These are phyloP conservation scores for Calliopum simillimum DNA, from an alignment of 2,888 invertebrate species.

Conservation along the genomic window DNA sequence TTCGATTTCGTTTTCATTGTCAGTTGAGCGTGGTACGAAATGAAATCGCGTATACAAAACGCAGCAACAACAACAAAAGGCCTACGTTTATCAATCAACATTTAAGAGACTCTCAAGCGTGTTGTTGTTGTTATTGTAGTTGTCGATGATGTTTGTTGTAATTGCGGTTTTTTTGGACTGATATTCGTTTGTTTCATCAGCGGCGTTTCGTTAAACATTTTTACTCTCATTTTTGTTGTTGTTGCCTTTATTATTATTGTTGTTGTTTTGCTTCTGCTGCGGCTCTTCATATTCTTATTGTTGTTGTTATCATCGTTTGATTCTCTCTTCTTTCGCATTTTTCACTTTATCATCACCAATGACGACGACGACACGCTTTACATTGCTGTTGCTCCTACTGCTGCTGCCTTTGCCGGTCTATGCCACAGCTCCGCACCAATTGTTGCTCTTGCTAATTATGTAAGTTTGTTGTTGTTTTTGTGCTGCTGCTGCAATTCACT, in stretches of 20 bases:
- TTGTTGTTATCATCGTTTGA: too few relatives aligned
- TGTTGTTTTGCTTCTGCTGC: too few relatives aligned
- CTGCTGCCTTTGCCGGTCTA: not conserved
- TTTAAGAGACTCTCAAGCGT: too few relatives aligned
- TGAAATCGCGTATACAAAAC: slow-evolving; percentile 9
- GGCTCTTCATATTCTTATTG: too few relatives aligned
- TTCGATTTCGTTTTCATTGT: slow-evolving; percentile 26
- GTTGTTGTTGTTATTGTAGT: too few relatives aligned
- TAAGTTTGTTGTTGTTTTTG: not conserved
- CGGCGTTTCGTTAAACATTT: too few relatives aligned
- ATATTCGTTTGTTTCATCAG: too few relatives aligned
- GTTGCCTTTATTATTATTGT: too few relatives aligned
- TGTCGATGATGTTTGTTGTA: too few relatives aligned
- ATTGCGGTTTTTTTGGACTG: too few relatives aligned
- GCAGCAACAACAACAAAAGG: slow-evolving; percentile 4
- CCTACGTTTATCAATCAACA: not conserved
- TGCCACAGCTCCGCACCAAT: not conserved
- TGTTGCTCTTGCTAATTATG: not conserved
- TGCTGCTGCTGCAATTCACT: not conserved
- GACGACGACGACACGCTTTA: not conserved
- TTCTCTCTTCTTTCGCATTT: too few relatives aligned
- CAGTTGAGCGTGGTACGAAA: slow-evolving; percentile 9
- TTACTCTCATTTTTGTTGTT: too few relatives aligned
- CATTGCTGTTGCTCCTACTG: not conserved
- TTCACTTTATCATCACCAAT: not conserved